These are phyloP conservation scores for Lontra canadensis DNA, from an alignment of 2,113 vertebrate genomes.

Conservation along the genomic window DNA sequence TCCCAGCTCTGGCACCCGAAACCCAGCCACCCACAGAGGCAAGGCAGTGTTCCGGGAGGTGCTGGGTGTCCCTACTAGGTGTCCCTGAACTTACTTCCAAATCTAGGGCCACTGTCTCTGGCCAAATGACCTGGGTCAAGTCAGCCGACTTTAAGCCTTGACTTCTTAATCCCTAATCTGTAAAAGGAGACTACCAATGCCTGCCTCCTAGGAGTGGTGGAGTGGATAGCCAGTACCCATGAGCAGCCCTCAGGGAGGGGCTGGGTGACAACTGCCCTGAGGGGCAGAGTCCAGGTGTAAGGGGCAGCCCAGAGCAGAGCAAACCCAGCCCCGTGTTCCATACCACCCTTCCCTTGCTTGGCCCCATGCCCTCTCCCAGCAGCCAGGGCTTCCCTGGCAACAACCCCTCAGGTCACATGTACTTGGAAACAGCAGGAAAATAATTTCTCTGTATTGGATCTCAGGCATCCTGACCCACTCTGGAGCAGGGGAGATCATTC, in stretches of 20 bases:
- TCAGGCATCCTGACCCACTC: neutral
- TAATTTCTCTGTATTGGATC: neutral
- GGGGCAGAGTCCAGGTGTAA: neutral
- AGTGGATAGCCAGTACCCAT: accelerated
- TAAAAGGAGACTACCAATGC: neutral
- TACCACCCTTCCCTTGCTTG: neutral
- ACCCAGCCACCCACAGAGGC: neutral
- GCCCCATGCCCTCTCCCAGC: neutral
- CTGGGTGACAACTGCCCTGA: neutral
- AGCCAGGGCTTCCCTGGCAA: neutral
- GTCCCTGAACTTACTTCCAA: neutral
- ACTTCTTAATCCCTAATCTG: neutral
- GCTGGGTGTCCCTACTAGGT: neutral
- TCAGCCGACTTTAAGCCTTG: neutral
- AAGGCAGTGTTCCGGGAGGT: neutral
- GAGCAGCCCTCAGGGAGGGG: neutral
- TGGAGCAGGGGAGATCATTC: neutral
- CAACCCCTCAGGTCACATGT: neutral
- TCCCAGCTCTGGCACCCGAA: neutral
- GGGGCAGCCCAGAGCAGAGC: neutral
- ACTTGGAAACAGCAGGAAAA: neutral
- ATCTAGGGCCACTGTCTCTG: neutral
- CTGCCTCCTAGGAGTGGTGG: neutral
- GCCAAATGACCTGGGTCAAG: neutral
- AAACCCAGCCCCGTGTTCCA: neutral